These are phyloP conservation scores for Nothocercus julius DNA, from an alignment of 2,113 vertebrate species.

Conservation along the genomic window DNA sequence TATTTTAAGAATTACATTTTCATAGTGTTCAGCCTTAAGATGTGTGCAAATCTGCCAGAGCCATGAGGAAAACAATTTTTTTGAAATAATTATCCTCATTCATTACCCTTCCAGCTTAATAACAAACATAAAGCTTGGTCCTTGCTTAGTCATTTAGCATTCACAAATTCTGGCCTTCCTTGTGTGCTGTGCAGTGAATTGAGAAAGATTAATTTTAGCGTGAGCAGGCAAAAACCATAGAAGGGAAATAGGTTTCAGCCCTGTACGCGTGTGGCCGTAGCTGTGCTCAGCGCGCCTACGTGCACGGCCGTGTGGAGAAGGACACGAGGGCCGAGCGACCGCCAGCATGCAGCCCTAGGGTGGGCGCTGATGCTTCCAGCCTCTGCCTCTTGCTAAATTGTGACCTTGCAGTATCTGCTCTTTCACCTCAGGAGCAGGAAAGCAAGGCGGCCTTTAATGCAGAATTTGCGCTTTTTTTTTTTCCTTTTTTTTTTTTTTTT, in stretches of 20 bases:
- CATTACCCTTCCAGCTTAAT: background rate
- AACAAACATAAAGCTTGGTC: background rate
- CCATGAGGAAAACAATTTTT: background rate
- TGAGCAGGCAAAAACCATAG: background rate
- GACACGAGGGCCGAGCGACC: too few relatives aligned
- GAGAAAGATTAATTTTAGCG: background rate
- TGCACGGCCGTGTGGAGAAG: background rate
- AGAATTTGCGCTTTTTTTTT: background rate
- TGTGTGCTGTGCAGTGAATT: fast-evolving
- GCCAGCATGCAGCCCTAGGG: too few relatives aligned
- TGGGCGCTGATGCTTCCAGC: too few relatives aligned
- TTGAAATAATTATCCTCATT: background rate
- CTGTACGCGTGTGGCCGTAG: background rate
- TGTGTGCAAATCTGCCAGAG: background rate
- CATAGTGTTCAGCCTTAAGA: background rate
- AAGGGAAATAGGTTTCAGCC: background rate
- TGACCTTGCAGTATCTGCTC: background rate
- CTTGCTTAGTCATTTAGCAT: background rate
- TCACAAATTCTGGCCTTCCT: background rate
- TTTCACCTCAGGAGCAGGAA: background rate
- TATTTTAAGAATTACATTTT: background rate
- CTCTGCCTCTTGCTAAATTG: background rate
- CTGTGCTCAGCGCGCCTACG: fast-evolving
- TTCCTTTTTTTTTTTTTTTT: background rate
- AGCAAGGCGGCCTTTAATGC: background rate